A percentile compares a stretch with the other conserved stretches of the same genome.
Evolutionary conservation across 1,140 invertebrate genomes (phyloP).

Genomic region (Apis laboriosa): DNA sequence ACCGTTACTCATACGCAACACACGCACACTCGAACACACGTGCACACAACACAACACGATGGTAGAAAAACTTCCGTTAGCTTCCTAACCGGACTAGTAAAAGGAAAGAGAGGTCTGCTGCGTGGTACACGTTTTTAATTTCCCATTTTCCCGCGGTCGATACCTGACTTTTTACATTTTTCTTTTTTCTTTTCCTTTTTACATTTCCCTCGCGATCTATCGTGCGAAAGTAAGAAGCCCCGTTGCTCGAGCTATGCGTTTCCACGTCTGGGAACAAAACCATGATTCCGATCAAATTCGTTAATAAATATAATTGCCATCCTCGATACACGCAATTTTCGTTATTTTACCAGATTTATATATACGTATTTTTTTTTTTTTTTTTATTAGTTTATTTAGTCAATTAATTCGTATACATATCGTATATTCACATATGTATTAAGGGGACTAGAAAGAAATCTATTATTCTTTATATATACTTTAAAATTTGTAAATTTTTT

Average conservation of each 20-base stretch:
- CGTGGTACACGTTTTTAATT: conserved; percentile 32
- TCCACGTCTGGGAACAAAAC: conserved; percentile 13
- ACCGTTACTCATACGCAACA: conserved; percentile 43
- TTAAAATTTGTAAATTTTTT: too few species aligned
- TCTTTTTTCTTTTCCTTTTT: conserved; percentile 9
- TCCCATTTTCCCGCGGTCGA: conserved; percentile 46
- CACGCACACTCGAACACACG: not conserved
- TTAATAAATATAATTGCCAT: conserved; percentile 17
- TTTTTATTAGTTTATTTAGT: not conserved
- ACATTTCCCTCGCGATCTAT: not conserved
- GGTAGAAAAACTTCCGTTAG: conserved; percentile 47
- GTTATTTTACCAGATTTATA: not conserved
- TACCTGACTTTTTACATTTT: not conserved
- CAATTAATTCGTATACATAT: not conserved
- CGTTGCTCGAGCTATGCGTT: conserved; percentile 5
- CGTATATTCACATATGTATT: too few species aligned
- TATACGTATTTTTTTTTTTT: not conserved
- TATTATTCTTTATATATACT: too few species aligned
- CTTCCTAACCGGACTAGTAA: conserved; percentile 28
- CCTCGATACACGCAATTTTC: not conserved
- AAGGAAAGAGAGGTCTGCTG: conserved; percentile 14
- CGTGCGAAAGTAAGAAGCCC: conserved; percentile 36
- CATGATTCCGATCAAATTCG: conserved; percentile 3
- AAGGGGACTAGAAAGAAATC: not conserved
- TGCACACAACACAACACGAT: not conserved